Conservation (phyloP, 2,888 invertebrate species). For the Apotomis capreana region DNA sequence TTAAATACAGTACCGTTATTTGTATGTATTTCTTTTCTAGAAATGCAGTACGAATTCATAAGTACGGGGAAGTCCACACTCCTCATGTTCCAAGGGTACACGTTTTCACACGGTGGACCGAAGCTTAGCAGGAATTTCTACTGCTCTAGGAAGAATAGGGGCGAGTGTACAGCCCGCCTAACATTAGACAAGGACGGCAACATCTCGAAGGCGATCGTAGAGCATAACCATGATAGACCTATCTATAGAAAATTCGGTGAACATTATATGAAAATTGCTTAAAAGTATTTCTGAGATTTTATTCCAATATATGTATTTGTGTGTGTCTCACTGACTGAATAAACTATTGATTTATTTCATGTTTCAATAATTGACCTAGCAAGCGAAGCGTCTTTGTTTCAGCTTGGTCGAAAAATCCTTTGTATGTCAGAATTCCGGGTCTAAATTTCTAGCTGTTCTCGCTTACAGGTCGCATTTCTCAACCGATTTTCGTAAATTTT, state of each 20-base stretch:
- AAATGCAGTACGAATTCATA: constrained; percentile 41
- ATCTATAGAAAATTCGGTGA: constrained; percentile 14
- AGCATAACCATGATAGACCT: constrained; percentile 24
- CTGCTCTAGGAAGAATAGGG: constrained; percentile 38
- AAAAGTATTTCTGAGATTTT: not conserved
- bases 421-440: too few species aligned
- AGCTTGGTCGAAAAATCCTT: too few species aligned
- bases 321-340: too few species aligned
- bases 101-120: constrained; percentile 45
- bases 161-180: constrained; percentile 16
- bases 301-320: too few species aligned
- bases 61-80: constrained; percentile 39
- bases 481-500: too few species aligned
- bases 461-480: too few species aligned
- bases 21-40: not conserved
- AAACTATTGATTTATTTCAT: too few species aligned
- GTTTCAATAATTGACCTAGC: too few species aligned
- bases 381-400: too few species aligned
- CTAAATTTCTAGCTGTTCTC: too few species aligned
- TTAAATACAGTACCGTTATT: too few species aligned
- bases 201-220: constrained; percentile 3
- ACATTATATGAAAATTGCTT: constrained; percentile 12
- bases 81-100: constrained; percentile 45
- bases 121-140: constrained; percentile 38
- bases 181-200: not conserved